Conservation (phyloP, 1,140 invertebrate genomes). For the Cylas formicarius region DNA sequence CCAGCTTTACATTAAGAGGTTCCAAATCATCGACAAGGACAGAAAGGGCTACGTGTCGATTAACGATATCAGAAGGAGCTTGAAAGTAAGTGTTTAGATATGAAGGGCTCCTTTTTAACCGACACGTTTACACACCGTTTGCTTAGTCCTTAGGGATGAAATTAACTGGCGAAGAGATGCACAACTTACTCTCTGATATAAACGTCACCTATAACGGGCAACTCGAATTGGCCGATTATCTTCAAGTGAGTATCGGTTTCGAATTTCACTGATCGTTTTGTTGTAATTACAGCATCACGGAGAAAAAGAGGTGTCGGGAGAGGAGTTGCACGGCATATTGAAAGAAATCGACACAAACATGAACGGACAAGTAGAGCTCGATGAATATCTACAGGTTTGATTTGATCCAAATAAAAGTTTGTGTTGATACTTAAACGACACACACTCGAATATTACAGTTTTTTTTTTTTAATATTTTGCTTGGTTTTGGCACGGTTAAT, state of each 20-base stretch:
- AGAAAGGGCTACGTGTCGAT: slow-evolving; percentile 97
- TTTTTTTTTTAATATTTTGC: too few species aligned
- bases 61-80: slow-evolving; percentile 88
- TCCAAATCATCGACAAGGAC: slow-evolving; percentile 91
- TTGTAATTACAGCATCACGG: slow-evolving; percentile 69
- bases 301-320: slow-evolving; percentile 83
- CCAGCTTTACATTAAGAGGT: slow-evolving; percentile 87
- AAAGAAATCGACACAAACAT: slow-evolving; percentile 98
- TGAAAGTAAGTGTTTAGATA: slow-evolving; percentile 67
- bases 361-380: slow-evolving; percentile 98
- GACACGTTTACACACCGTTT: slow-evolving; percentile 1
- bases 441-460: too few species aligned
- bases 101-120: not conserved
- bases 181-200: slow-evolving; percentile 59
- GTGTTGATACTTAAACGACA: too few species aligned
- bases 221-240: slow-evolving; percentile 63
- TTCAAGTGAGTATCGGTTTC: slow-evolving; percentile 55
- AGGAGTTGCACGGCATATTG: slow-evolving; percentile 95
- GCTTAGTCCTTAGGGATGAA: slow-evolving; percentile 56
- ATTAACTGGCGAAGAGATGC: slow-evolving; percentile 55
- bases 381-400: slow-evolving; percentile 95
- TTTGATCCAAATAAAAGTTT: too few species aligned
- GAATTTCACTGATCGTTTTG: slow-evolving; percentile 20
- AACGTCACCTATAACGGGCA: slow-evolving; percentile 60
- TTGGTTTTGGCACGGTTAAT: too few species aligned